Conservation (phyloP, 2,888 invertebrate species). For the Parnassius apollo region DNA sequence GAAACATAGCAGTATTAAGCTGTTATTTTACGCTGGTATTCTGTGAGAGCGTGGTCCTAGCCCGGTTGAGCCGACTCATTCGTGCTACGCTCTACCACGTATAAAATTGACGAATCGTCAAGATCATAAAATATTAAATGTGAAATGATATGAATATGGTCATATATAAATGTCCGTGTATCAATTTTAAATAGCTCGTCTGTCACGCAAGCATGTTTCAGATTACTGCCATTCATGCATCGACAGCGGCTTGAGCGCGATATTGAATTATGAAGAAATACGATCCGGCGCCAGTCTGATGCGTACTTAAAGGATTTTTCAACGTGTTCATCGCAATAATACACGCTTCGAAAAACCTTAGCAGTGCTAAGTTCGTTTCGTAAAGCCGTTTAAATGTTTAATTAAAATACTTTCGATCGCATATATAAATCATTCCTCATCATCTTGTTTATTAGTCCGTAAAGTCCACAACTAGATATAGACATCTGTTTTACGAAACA, state of each 20-base stretch:
- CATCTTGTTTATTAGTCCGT: no score
- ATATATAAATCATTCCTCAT: no score
- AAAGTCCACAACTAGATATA: no score
- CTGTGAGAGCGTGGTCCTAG: no score
- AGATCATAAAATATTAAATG: not conserved
- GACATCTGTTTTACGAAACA: no score
- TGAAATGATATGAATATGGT: not conserved
- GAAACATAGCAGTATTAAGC: no score
- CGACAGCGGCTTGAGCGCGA: slow-evolving; percentile 42
- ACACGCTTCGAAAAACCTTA: slow-evolving; percentile 19
- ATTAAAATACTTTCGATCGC: not conserved
- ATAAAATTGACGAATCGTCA: no score
- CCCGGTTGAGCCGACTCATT: no score
- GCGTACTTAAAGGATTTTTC: slow-evolving; percentile 24
- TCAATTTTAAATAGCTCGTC: slow-evolving; percentile 27
- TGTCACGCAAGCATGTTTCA: slow-evolving; percentile 36
- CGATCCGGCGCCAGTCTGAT: slow-evolving; percentile 48
- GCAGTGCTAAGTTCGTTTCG: slow-evolving; percentile 9
- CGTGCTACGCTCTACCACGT: no score
- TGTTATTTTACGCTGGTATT: no score
- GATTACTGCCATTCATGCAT: slow-evolving; percentile 49
- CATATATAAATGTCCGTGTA: slow-evolving; percentile 7
- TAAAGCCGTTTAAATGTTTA: not conserved
- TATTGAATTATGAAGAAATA: slow-evolving; percentile 44
- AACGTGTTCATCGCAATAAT: slow-evolving; percentile 11